Conservation (phyloP, 2,113 vertebrate species). For the Hydropotes inermis region DNA sequence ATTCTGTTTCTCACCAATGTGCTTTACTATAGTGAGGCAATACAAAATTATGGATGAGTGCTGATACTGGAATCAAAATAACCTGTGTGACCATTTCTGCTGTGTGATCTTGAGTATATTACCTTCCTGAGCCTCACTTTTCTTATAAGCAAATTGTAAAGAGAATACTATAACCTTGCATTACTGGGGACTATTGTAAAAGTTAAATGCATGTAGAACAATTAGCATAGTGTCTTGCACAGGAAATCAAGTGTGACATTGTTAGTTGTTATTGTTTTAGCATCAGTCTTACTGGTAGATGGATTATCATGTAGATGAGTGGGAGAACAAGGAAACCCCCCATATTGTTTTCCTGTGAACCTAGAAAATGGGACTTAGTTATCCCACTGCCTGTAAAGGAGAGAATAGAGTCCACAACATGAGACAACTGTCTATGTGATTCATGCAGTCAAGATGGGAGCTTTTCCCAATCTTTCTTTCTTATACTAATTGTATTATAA, state of each 20-base stretch:
- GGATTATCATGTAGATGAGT: background rate
- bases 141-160: background rate
- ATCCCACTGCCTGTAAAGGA: background rate
- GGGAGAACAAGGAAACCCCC: background rate
- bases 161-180: background rate
- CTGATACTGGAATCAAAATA: background rate
- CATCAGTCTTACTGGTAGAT: background rate
- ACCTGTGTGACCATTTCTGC: background rate
- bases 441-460: background rate
- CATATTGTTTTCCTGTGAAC: background rate
- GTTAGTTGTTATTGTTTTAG: slow-evolving; percentile 1
- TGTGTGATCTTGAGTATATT: background rate
- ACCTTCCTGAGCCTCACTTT: background rate
- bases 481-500: background rate
- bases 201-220: background rate
- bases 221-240: background rate
- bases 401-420: background rate
- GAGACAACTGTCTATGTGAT: background rate
- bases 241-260: background rate
- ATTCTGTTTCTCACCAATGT: background rate
- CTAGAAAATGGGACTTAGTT: background rate
- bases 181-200: background rate
- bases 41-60: background rate
- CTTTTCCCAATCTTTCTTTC: background rate
- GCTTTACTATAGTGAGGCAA: background rate